Percentiles rank a stretch among this genome's conserved stretches.
Conservation (phyloP, 2,888 invertebrate species). For the Aphelenchoides bicaudatus region DNA sequence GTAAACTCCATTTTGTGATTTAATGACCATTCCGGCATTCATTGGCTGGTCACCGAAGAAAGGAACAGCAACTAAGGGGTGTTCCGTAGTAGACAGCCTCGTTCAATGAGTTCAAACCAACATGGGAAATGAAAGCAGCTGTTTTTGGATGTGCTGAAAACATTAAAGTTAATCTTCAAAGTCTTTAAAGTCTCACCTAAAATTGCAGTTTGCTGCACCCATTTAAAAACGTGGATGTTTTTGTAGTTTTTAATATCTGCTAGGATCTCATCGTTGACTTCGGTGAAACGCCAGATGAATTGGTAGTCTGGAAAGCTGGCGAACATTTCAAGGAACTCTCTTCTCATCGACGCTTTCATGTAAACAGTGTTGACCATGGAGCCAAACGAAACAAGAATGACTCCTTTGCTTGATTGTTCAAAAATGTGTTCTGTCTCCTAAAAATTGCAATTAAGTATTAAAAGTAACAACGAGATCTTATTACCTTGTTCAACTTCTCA, state of each 20-base stretch:
- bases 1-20: too few species aligned
- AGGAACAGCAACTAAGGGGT: constrained; percentile 12
- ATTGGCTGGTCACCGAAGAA: constrained; percentile 21
- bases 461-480: too few species aligned
- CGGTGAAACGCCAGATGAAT: constrained; percentile 18
- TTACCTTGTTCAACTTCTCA: constrained; percentile 16
- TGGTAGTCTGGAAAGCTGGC: constrained; percentile 14
- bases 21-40: constrained; percentile 1
- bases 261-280: neutral
- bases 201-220: constrained; percentile 18
- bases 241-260: neutral
- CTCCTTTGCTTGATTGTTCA: constrained; percentile 12
- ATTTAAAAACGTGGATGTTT: constrained; percentile 14
- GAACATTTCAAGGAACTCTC: constrained; percentile 8
- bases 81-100: constrained; percentile 19
- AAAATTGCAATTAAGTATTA: too few species aligned
- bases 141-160: constrained; percentile 17
- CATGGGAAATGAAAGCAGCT: constrained; percentile 8
- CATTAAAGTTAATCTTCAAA: neutral
- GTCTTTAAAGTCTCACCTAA: constrained; percentile 1
- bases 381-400: constrained; percentile 20
- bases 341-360: constrained; percentile 6
- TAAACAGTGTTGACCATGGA: constrained; percentile 18
- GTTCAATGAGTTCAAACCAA: constrained; percentile 19
- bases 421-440: constrained; percentile 13